phyloP scores from a whole-genome alignment of 2,113 vertebrate genomes.

The Struthidea cinerea region DNA sequence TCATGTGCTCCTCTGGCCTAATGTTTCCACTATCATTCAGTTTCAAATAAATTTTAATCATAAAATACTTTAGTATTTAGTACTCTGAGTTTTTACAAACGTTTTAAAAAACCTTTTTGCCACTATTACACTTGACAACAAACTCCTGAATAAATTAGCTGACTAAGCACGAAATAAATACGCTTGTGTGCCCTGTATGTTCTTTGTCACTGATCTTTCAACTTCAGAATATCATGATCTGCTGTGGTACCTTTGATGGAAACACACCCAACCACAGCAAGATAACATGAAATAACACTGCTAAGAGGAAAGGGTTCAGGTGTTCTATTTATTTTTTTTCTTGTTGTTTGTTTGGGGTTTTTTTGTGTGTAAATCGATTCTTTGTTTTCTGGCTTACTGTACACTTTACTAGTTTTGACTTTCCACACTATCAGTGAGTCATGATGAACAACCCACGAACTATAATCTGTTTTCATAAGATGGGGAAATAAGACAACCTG shows the following conservation, averaged over 20 bases:
- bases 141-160: neutral
- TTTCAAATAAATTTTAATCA: neutral
- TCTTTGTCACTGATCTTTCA: neutral
- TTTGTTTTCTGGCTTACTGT: neutral
- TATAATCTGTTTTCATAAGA: neutral
- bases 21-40: neutral
- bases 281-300: neutral
- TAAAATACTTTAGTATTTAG: neutral
- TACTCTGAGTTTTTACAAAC: neutral
- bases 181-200: neutral
- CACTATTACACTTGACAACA: neutral
- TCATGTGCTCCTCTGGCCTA: neutral
- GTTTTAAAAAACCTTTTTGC: neutral
- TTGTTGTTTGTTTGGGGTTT: rapidly evolving
- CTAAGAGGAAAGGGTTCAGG: neutral
- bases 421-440: neutral
- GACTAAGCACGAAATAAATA: neutral
- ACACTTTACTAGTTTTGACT: neutral
- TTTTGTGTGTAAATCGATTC: neutral
- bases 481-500: neutral
- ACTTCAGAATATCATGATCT: neutral
- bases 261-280: neutral
- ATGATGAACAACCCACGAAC: neutral
- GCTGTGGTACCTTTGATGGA: neutral
- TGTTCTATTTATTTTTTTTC: neutral